A percentile compares a stretch with the other conserved stretches of the same genome.
Conservation (phyloP, 2,888 invertebrate species). For the Hydriomena furcata region DNA sequence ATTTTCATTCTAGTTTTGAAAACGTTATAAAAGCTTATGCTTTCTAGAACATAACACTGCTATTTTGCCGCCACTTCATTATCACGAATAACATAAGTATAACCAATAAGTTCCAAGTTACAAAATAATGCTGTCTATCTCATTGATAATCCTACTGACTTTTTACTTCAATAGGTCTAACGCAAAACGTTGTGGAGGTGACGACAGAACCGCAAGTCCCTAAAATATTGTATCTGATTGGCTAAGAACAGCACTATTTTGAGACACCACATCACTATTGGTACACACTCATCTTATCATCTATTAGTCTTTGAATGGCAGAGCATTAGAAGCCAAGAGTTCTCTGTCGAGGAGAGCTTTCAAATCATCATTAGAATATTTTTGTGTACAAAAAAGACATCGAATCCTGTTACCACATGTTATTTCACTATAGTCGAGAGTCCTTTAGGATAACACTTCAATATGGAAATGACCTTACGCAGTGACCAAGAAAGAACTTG, state of each 20-base stretch:
- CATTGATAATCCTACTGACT: constrained; percentile 12
- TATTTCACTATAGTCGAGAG: no score
- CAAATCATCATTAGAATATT: no score
- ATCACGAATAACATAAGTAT: not conserved
- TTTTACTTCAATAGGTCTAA: constrained; percentile 27
- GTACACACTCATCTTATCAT: constrained; percentile 11
- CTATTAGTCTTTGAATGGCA: not conserved
- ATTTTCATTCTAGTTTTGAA: no score
- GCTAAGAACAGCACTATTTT: constrained; percentile 28
- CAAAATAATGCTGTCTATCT: constrained; percentile 21
- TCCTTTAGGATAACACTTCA: no score
- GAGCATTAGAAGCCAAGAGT: no score
- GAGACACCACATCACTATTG: constrained; percentile 19
- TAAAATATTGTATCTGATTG: constrained; percentile 28
- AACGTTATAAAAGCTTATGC: not conserved
- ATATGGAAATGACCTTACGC: no score
- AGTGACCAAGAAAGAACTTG: no score
- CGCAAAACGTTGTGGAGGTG: constrained; percentile 26
- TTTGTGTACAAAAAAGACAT: no score
- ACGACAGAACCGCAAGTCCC: constrained; percentile 27
- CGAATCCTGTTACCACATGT: no score
- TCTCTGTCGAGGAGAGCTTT: no score
- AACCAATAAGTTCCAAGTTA: constrained; percentile 20
- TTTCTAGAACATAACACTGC: not conserved
- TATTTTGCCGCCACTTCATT: constrained; percentile 33